A percentile compares a stretch with the other conserved stretches of the same genome.
These are phyloP conservation scores for Pyrgus malvae DNA, from an alignment of 2,888 invertebrate genomes.

Conservation along the genomic window DNA sequence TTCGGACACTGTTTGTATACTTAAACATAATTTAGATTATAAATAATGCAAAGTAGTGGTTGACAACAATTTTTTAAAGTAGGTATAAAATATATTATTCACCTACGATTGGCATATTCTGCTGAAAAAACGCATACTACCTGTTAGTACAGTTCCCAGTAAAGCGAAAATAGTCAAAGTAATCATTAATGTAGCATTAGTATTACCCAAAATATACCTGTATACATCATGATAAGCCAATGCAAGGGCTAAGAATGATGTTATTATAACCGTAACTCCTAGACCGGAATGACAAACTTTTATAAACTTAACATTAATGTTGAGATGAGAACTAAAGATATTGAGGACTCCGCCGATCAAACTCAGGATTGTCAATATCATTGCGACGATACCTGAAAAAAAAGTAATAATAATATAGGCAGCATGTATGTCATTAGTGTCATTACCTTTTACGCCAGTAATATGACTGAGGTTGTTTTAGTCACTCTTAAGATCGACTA, in stretches of 20 bases:
- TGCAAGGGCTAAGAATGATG: slow-evolving; percentile 48
- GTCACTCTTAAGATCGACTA: too few relatives aligned
- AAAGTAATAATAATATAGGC: too few relatives aligned
- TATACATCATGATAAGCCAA: slow-evolving; percentile 43
- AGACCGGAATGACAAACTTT: slow-evolving; percentile 44
- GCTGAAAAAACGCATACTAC: slow-evolving; percentile 20
- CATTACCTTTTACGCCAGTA: too few relatives aligned
- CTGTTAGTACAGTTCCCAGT: slow-evolving; percentile 43
- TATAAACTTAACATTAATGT: slow-evolving; percentile 28
- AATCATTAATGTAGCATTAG: slow-evolving; percentile 45
- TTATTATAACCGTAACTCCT: slow-evolving; percentile 43
- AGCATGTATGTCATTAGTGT: too few relatives aligned
- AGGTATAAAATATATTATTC: background rate
- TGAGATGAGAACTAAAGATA: slow-evolving; percentile 37
- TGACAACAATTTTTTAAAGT: too few relatives aligned
- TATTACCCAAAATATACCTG: slow-evolving; percentile 31
- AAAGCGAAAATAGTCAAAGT: slow-evolving; percentile 46
- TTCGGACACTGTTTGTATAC: too few relatives aligned
- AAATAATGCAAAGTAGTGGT: too few relatives aligned
- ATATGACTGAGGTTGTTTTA: too few relatives aligned
- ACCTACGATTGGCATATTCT: background rate
- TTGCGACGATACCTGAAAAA: slow-evolving; percentile 55
- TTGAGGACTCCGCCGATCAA: slow-evolving; percentile 51
- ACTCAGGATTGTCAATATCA: slow-evolving; percentile 50
- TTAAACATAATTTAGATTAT: too few relatives aligned